These are phyloP conservation scores for Gasterosteus aculeatus DNA, from an alignment of 2,113 vertebrate species.

Conservation along the genomic window DNA sequence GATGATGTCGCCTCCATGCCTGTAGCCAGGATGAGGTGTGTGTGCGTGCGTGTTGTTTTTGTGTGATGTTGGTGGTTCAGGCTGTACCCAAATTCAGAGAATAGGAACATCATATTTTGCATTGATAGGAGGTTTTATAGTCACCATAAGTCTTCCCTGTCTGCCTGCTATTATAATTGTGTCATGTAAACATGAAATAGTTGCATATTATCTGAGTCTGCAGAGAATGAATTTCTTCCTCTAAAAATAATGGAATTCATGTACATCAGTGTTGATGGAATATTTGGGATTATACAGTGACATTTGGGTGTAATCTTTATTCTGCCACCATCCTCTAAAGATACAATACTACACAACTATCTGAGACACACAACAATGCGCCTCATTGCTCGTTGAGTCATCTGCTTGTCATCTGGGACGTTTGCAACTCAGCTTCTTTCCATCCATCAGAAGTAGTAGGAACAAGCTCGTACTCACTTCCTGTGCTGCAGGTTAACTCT, in stretches of 20 bases:
- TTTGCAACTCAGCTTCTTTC: slow-evolving; percentile 32
- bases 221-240: not conserved
- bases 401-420: slow-evolving; percentile 23
- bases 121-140: not conserved
- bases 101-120: not conserved
- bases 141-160: not conserved
- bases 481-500: slow-evolving; percentile 61
- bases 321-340: not conserved
- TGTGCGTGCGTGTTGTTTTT: slow-evolving; percentile 32
- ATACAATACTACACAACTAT: not conserved
- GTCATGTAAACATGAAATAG: not conserved
- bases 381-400: slow-evolving; percentile 51
- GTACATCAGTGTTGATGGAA: not conserved
- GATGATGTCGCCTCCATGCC: slow-evolving; percentile 55
- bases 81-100: not conserved
- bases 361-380: not conserved
- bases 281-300: not conserved
- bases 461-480: slow-evolving; percentile 54
- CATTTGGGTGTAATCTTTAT: not conserved
- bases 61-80: slow-evolving; percentile 30
- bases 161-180: not conserved
- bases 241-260: slow-evolving; percentile 15
- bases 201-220: not conserved
- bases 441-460: slow-evolving; percentile 57
- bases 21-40: slow-evolving; percentile 22